phyloP scores from a whole-genome alignment of 2,888 invertebrate species.

The Zaprionus obscuricornis region DNA sequence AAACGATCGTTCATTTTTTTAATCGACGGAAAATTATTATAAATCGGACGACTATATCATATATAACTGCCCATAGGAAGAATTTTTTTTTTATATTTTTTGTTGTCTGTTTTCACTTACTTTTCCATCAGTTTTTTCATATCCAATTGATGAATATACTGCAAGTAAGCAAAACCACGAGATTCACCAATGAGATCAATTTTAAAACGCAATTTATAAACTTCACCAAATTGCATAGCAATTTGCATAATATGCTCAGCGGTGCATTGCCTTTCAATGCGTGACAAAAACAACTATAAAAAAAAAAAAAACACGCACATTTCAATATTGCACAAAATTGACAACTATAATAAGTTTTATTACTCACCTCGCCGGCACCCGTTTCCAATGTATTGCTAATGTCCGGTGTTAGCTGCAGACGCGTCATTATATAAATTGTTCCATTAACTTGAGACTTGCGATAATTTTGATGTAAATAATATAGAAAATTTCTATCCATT shows the following conservation, averaged over 20 bases:
- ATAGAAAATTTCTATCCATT: too few species aligned
- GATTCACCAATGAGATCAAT: slow-evolving; percentile 62
- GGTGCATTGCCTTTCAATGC: slow-evolving; percentile 33
- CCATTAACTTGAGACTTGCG: slow-evolving; percentile 66
- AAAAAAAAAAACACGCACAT: not conserved
- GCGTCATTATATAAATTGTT: slow-evolving; percentile 65
- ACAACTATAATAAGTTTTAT: not conserved
- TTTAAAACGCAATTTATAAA: slow-evolving; percentile 76
- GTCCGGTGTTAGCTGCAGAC: slow-evolving; percentile 12
- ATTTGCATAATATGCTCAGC: slow-evolving; percentile 59
- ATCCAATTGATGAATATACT: slow-evolving; percentile 59
- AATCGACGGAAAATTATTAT: too few species aligned
- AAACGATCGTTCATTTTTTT: too few species aligned
- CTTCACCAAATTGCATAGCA: slow-evolving; percentile 64
- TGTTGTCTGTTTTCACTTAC: slow-evolving; percentile 63
- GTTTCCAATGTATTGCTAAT: slow-evolving; percentile 50
- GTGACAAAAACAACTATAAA: slow-evolving; percentile 44
- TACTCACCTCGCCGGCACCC: slow-evolving; percentile 80
- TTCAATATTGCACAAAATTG: not conserved
- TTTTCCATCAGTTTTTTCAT: slow-evolving; percentile 42
- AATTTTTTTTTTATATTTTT: too few species aligned
- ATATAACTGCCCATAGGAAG: too few species aligned
- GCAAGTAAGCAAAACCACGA: slow-evolving; percentile 78
- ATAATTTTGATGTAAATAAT: slow-evolving; percentile 28
- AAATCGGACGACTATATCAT: too few species aligned